These are phyloP conservation scores for Forbesichthys papilliferus DNA, from an alignment of 2,113 vertebrate species.

Conservation along the genomic window DNA sequence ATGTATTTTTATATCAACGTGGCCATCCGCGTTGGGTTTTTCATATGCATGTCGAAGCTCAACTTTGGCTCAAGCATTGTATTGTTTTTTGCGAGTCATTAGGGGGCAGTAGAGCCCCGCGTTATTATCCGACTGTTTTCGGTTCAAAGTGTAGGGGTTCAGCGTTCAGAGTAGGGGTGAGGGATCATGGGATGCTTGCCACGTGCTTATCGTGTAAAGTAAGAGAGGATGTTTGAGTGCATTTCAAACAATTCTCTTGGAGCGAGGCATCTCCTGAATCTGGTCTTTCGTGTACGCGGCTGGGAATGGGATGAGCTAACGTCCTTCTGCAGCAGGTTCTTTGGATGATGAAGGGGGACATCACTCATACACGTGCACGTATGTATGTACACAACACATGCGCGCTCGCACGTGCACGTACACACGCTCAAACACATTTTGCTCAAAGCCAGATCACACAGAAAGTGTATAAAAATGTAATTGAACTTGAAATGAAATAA, in stretches of 20 bases:
- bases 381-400: background rate
- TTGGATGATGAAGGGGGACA: slow-evolving; percentile 28
- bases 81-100: slow-evolving; percentile 2
- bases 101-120: slow-evolving; percentile 69
- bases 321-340: slow-evolving; percentile 40
- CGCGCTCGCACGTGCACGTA: background rate
- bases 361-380: slow-evolving; percentile 7
- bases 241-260: slow-evolving; percentile 56
- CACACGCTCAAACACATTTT: background rate
- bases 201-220: slow-evolving; percentile 42
- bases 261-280: slow-evolving; percentile 43
- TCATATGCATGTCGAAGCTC: slow-evolving; percentile 49
- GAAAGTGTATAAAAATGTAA: background rate
- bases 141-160: background rate
- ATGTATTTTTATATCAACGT: slow-evolving; percentile 9
- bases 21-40: slow-evolving; percentile 25
- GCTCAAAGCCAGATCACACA: too few species aligned
- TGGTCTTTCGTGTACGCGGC: slow-evolving; percentile 15
- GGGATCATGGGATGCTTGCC: slow-evolving; percentile 33
- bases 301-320: slow-evolving; percentile 16
- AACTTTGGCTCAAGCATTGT: slow-evolving; percentile 4
- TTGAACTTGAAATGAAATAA: background rate
- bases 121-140: too few species aligned
- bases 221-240: slow-evolving; percentile 49
- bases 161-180: slow-evolving; percentile 1